phyloP scores from a whole-genome alignment of 2,888 invertebrate species.

The Gastrophysa polygoni region DNA sequence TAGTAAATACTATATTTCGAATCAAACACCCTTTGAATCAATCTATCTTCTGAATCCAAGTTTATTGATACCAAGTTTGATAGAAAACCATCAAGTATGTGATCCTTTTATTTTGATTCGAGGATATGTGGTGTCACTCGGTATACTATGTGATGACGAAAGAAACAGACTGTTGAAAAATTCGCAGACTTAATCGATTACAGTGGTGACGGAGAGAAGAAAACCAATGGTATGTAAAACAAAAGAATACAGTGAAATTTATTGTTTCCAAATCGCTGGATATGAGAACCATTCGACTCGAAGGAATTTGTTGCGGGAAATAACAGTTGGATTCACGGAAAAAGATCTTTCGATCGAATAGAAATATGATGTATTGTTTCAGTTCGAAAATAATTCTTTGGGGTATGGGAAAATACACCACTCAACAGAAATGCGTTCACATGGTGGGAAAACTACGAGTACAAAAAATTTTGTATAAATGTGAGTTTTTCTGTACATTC shows the following conservation, averaged over 20 bases:
- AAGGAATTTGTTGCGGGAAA: constrained; percentile 46
- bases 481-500: too few relatives aligned
- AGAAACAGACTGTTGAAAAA: not conserved
- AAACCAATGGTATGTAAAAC: constrained; percentile 52
- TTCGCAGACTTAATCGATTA: constrained; percentile 26
- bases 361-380: not conserved
- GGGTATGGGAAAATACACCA: not conserved
- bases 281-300: constrained; percentile 45
- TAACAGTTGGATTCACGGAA: constrained; percentile 42
- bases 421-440: too few relatives aligned
- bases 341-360: not conserved
- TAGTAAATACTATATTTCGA: too few relatives aligned
- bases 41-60: too few relatives aligned
- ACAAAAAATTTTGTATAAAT: too few relatives aligned
- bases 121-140: too few relatives aligned
- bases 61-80: too few relatives aligned
- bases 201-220: constrained; percentile 35
- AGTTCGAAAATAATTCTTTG: not conserved
- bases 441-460: too few relatives aligned
- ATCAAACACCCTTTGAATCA: too few relatives aligned
- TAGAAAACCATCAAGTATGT: too few relatives aligned
- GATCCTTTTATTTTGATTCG: too few relatives aligned
- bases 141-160: not conserved
- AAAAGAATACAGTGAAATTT: constrained; percentile 52
- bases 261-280: constrained; percentile 50